phyloP scores from a whole-genome alignment of 2,888 invertebrate species.

The Hymenopus coronatus region DNA sequence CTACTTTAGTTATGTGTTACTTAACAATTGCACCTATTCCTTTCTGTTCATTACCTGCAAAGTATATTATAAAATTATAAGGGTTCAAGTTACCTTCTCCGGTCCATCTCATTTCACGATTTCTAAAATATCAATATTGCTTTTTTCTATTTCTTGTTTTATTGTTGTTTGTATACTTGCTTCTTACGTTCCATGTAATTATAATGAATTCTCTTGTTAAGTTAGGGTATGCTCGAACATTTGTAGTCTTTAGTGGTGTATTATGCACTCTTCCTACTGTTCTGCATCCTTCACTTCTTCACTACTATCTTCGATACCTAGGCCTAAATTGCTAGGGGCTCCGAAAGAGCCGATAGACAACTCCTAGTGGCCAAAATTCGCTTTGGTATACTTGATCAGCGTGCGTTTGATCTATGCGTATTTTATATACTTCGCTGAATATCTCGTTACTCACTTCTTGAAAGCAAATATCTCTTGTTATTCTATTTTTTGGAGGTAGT shows the following conservation, averaged over 20 bases:
- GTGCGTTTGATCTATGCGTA: no score
- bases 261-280: not conserved
- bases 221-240: not conserved
- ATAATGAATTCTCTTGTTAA: not conserved
- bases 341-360: no score
- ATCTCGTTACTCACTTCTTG: no score
- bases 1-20: no score
- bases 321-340: not conserved
- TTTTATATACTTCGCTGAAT: no score
- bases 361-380: no score
- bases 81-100: not conserved
- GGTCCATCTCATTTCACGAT: not conserved
- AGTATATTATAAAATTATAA: not conserved
- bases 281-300: not conserved
- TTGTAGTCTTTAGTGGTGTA: not conserved
- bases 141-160: not conserved
- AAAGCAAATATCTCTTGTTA: no score
- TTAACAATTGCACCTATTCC: not conserved
- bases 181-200: not conserved
- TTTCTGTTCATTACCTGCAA: not conserved
- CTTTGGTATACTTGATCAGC: no score
- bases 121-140: not conserved
- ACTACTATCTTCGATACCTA: not conserved
- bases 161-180: not conserved
- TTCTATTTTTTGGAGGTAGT: no score